Evolutionary conservation across 2,888 invertebrate species (phyloP), one percentile per base, ranked within the genome.

Genomic region (Amblyjoppa fuscipennis): DNA sequence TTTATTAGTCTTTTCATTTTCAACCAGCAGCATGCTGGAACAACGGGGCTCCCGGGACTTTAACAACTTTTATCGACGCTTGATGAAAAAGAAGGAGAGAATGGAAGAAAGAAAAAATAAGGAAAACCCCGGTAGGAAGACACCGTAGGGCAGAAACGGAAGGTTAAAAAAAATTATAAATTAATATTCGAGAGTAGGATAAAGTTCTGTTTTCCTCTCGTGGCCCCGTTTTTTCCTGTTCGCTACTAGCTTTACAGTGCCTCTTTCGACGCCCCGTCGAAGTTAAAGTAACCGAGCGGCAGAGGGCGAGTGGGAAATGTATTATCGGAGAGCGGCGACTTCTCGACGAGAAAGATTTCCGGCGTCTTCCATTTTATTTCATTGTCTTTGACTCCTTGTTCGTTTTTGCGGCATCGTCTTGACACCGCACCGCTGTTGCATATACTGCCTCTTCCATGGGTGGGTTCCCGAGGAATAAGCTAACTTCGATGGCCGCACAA

Each of bases 41-140:
- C 70, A 59, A 73, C 51, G 38, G 31, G 45, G 51, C 41, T 59
- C 69, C 56, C 45, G 81, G 34, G 61, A 81, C 69, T 78, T 73
- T 68, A 51, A 81, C 34, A 81, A 84, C 68, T 85, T 81, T 86
- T 85, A 85, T 80, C 78, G 83, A 83, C 68, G 76, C 69, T 82
- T 64, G 61, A 75, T 61, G 68, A 71, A 61, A 70, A 49, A 69
- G 31, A 28, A 53, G 16, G 16, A 53, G 53, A 73, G 6, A 16
- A 74, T 53, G 34, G 34, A n/a, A 25, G 56, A 56, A 56, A 61
- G 59, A 70, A 64, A 31, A 56, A 70, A 59, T 49, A n/a, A 69
- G 61, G 20, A 20, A 25, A 56, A 13, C 3, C 13, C 25, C 9
- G 13, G 9, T 28, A 28, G 13, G 59, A 59, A 76, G 71, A 56